Percentiles rank a stretch among this genome's conserved stretches.
phyloP scores from a whole-genome alignment of 2,888 invertebrate genomes.

The Cataglyphis rosenhaueri region DNA sequence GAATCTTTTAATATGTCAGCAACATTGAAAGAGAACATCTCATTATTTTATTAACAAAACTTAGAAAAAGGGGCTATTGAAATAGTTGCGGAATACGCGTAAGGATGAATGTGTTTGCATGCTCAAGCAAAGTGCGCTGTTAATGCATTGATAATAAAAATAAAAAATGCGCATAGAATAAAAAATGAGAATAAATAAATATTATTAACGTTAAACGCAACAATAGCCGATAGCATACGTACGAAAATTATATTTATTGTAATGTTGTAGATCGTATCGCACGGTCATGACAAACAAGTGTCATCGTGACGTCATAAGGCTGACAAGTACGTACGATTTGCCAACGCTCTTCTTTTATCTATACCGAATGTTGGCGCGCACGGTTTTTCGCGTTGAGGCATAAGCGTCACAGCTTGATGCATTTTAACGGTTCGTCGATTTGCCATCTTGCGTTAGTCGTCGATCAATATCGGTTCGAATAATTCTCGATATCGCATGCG shows the following conservation, averaged over 20 bases:
- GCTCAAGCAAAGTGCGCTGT: neutral
- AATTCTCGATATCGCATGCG: conserved; percentile 6
- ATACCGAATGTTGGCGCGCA: conserved; percentile 44
- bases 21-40: neutral
- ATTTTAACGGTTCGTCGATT: conserved; percentile 42
- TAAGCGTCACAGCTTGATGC: conserved; percentile 48
- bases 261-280: conserved; percentile 61
- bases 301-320: conserved; percentile 72
- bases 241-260: conserved; percentile 62
- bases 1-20: neutral
- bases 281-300: conserved; percentile 67
- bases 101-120: neutral
- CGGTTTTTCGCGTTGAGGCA: conserved; percentile 22
- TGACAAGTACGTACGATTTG: conserved; percentile 53
- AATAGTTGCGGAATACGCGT: neutral
- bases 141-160: conserved; percentile 16
- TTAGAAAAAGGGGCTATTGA: neutral
- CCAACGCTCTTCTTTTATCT: conserved; percentile 56
- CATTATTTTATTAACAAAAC: conserved; percentile 16
- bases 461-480: conserved; percentile 35
- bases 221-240: neutral
- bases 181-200: conserved; percentile 31
- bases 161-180: conserved; percentile 4
- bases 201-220: neutral
- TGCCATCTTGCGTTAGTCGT: conserved; percentile 8